Evolutionary conservation across 2,113 vertebrate genomes (phyloP).

Genomic region (Menidia beryllina): DNA sequence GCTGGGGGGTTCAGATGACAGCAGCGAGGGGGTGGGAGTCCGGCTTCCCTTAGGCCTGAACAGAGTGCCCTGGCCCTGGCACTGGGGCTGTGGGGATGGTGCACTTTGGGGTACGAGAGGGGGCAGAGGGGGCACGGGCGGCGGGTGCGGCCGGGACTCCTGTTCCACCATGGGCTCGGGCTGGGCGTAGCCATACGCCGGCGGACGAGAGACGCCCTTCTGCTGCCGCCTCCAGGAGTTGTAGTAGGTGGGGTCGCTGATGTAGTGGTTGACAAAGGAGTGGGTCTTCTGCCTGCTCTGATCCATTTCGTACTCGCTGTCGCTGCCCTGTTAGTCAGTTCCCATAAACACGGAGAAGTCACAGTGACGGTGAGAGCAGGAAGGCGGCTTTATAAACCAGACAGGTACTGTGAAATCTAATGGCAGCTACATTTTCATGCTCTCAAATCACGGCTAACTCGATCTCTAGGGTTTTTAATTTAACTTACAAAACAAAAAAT

Average conservation of each 20-base stretch:
- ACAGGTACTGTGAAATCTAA: slow-evolving; percentile 12
- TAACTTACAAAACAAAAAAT: slow-evolving; percentile 21
- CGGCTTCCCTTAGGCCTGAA: slow-evolving; percentile 95
- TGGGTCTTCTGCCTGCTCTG: slow-evolving; percentile 92
- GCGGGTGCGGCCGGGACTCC: slow-evolving; percentile 82
- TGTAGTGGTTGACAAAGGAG: slow-evolving; percentile 99
- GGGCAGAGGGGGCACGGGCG: slow-evolving; percentile 81
- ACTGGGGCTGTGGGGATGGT: slow-evolving; percentile 81
- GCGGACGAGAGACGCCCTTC: slow-evolving; percentile 93
- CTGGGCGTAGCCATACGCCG: slow-evolving; percentile 93
- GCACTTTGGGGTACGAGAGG: slow-evolving; percentile 81
- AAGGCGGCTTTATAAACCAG: neutral
- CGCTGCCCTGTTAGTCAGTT: slow-evolving; percentile 87
- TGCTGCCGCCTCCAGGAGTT: slow-evolving; percentile 97
- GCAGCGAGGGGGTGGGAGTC: slow-evolving; percentile 95
- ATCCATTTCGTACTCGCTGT: slow-evolving; percentile 97
- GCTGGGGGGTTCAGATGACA: slow-evolving; percentile 88
- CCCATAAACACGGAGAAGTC: neutral
- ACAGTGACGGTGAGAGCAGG: neutral
- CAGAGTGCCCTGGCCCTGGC: slow-evolving; percentile 90
- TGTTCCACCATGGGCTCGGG: slow-evolving; percentile 88
- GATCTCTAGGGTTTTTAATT: slow-evolving; percentile 8
- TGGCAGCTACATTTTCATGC: slow-evolving; percentile 7
- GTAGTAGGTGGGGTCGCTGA: slow-evolving; percentile 98
- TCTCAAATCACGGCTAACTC: slow-evolving; percentile 18